phyloP scores from a whole-genome alignment of 1,140 invertebrate genomes.

The Aporrectodea caliginosa region DNA sequence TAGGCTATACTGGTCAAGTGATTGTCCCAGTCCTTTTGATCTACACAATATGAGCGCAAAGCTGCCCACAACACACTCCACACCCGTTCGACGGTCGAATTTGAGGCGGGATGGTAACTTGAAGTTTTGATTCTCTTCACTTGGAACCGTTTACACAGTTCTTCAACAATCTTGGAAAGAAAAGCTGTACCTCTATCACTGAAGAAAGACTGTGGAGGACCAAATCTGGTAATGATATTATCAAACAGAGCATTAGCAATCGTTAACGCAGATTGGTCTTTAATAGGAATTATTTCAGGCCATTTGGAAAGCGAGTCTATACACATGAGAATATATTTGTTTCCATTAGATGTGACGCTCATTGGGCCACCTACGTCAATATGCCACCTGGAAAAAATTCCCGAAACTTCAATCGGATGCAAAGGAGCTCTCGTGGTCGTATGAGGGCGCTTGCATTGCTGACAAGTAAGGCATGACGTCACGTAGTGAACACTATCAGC shows the following conservation, averaged over 20 bases:
- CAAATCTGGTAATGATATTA: background rate
- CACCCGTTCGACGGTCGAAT: background rate
- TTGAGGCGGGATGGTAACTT: background rate
- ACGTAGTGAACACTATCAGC: background rate
- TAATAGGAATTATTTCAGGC: background rate
- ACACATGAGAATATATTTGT: background rate
- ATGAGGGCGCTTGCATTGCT: background rate
- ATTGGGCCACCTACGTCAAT: background rate
- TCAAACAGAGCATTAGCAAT: background rate
- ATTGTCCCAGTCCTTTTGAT: background rate
- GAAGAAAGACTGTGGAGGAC: background rate
- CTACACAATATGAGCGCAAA: background rate
- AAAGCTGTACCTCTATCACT: background rate
- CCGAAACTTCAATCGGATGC: background rate
- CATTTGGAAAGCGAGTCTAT: background rate
- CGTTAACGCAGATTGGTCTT: background rate
- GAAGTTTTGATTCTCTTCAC: background rate
- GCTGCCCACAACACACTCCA: background rate
- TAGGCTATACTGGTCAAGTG: background rate
- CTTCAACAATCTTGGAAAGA: background rate
- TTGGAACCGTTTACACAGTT: background rate
- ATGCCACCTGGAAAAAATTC: background rate
- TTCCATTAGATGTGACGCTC: background rate
- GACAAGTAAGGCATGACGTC: background rate
- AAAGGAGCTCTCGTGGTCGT: background rate